A percentile compares a stretch with the other conserved stretches of the same genome.
These are phyloP conservation scores for Caenorhabditis zanzibari DNA, from an alignment of 2,888 invertebrate species.

Conservation along the genomic window DNA sequence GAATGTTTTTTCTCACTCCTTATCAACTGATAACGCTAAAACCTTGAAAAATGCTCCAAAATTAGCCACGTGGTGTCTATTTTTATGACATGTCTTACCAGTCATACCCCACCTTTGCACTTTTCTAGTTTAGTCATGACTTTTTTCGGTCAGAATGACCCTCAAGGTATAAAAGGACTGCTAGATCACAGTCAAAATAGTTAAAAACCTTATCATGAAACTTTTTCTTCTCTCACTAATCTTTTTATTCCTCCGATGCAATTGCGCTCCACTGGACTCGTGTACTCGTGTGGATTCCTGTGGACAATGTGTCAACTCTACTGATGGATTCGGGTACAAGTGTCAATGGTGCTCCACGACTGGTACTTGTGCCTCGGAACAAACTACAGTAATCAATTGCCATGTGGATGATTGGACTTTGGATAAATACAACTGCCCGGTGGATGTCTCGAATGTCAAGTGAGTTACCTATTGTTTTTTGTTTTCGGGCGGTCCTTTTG, in stretches of 20 bases:
- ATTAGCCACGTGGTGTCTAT: constrained; percentile 21
- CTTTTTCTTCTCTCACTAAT: neutral
- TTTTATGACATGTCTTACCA: neutral
- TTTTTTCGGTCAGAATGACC: neutral
- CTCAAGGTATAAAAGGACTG: constrained; percentile 1
- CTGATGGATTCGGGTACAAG: constrained; percentile 41
- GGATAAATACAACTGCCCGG: constrained; percentile 55
- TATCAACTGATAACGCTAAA: constrained; percentile 2
- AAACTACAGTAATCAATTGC: constrained; percentile 21
- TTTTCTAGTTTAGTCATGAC: neutral
- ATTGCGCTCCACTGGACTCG: constrained; percentile 43
- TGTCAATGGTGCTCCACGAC: constrained; percentile 51
- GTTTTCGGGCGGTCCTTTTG: neutral
- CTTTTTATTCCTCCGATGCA: neutral
- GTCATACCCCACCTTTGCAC: constrained; percentile 2
- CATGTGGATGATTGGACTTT: constrained; percentile 56
- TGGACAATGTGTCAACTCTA: constrained; percentile 33
- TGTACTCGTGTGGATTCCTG: constrained; percentile 46
- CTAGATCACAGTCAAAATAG: neutral
- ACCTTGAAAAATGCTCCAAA: constrained; percentile 2
- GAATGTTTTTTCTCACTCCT: constrained; percentile 27
- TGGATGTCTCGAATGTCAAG: constrained; percentile 35
- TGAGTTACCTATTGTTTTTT: constrained; percentile 15
- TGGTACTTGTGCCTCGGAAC: constrained; percentile 29
- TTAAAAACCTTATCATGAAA: neutral